These are phyloP conservation scores for Stenoptilia bipunctidactyla DNA, from an alignment of 2,888 invertebrate species.

Conservation along the genomic window DNA sequence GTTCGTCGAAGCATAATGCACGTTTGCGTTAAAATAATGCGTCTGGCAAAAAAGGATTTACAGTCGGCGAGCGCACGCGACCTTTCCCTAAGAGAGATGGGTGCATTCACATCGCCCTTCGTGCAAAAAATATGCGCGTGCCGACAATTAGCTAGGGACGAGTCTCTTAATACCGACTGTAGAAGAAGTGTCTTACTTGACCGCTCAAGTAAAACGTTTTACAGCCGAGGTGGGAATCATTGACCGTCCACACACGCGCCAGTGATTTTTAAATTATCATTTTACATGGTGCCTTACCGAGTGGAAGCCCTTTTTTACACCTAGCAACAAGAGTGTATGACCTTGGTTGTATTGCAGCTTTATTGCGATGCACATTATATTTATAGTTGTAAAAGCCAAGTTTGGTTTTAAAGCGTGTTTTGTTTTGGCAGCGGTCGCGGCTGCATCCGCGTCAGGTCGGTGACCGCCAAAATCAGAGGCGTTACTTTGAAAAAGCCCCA, in stretches of 20 bases:
- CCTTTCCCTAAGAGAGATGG: constrained; percentile 31
- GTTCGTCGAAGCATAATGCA: constrained; percentile 40
- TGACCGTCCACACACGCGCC: constrained; percentile 50
- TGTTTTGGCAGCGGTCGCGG: constrained; percentile 20
- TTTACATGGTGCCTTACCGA: constrained; percentile 25
- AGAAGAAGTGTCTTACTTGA: constrained; percentile 35
- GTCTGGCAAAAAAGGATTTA: constrained; percentile 38
- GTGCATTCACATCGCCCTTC: constrained; percentile 39
- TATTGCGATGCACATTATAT: constrained; percentile 29
- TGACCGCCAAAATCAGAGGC: constrained; percentile 56
- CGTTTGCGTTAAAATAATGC: constrained; percentile 29
- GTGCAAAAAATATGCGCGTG: constrained; percentile 56
- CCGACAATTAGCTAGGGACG: constrained; percentile 55
- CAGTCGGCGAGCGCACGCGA: constrained; percentile 38
- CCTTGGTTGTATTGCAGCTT: constrained; percentile 23
- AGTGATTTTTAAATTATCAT: constrained; percentile 25
- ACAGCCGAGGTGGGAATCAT: constrained; percentile 32
- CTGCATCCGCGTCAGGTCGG: constrained; percentile 49
- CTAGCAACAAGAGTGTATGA: constrained; percentile 30
- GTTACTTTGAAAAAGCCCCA: constrained; percentile 34
- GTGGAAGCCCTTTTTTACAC: constrained; percentile 37
- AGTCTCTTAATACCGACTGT: constrained; percentile 35
- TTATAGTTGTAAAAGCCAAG: constrained; percentile 18
- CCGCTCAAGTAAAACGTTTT: constrained; percentile 43
- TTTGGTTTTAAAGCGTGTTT: not conserved